These are phyloP conservation scores for Harmothoe impar DNA, from an alignment of 2,888 invertebrate genomes.

Conservation along the genomic window DNA sequence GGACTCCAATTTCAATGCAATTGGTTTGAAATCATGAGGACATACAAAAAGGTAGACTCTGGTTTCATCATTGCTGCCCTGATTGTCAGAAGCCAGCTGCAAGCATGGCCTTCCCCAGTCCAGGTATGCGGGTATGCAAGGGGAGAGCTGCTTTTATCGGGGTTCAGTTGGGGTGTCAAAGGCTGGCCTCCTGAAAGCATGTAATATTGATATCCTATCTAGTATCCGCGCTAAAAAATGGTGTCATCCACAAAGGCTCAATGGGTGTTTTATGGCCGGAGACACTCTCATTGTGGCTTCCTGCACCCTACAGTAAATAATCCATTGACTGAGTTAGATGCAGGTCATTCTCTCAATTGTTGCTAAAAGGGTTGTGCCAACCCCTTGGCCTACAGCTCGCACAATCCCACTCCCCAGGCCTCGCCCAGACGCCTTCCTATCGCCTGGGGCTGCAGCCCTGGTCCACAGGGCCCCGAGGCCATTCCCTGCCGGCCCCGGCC, in stretches of 20 bases:
- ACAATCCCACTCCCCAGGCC: conserved; percentile 14
- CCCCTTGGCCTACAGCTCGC: conserved; percentile 14
- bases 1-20: conserved; percentile 20
- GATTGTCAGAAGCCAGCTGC: conserved; percentile 21
- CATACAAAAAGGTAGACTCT: conserved; percentile 21
- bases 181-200: conserved; percentile 38
- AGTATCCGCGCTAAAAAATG: conserved; percentile 57
- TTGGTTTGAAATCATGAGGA: background rate
- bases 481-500: conserved; percentile 49
- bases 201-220: conserved; percentile 63
- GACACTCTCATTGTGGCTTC: conserved; percentile 61
- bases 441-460: conserved; percentile 25
- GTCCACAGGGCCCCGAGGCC: conserved; percentile 52
- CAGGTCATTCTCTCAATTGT: conserved; percentile 63
- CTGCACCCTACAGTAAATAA: conserved; percentile 60
- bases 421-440: conserved; percentile 26
- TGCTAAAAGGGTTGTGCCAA: conserved; percentile 63
- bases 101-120: background rate
- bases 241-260: conserved; percentile 55
- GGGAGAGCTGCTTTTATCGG: background rate
- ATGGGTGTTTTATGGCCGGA: conserved; percentile 50
- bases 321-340: conserved; percentile 59
- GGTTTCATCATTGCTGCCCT: background rate
- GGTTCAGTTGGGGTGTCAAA: conserved; percentile 38
- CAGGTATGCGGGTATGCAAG: background rate